Percentiles rank a stretch among this genome's conserved stretches.
These are phyloP conservation scores for Drosophila auraria DNA, from an alignment of 1,140 invertebrate genomes.

Conservation along the genomic window DNA sequence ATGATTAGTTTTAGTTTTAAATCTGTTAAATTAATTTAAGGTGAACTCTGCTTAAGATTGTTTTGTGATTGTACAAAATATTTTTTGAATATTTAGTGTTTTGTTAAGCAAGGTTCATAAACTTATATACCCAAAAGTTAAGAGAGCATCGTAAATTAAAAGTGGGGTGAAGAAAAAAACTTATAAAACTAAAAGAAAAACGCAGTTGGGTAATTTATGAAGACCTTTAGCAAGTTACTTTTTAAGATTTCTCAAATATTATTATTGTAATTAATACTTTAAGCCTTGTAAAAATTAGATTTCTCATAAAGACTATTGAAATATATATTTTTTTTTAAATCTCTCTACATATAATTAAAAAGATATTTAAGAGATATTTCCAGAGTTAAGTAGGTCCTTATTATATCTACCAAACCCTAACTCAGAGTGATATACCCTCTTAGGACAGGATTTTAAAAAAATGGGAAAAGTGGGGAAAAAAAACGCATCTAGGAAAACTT, in stretches of 20 bases:
- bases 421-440: conserved; percentile 6
- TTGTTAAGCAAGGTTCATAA: neutral
- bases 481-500: conserved; percentile 25
- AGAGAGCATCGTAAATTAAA: conserved; percentile 2
- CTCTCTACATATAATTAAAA: neutral
- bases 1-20: neutral
- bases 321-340: too few relatives aligned
- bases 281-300: neutral
- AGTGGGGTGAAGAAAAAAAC: neutral
- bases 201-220: neutral
- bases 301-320: too few relatives aligned
- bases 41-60: too few relatives aligned
- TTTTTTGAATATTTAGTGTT: neutral
- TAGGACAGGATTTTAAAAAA: neutral
- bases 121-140: neutral
- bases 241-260: neutral
- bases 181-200: neutral
- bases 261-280: neutral
- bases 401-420: neutral
- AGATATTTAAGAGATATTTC: neutral
- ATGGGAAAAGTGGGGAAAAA: neutral
- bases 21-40: neutral
- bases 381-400: neutral
- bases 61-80: neutral
- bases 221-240: neutral